Percentiles rank a stretch among this genome's conserved stretches.
These are phyloP conservation scores for Synanceia verrucosa DNA, from an alignment of 2,797 vertebrate species.

Conservation along the genomic window DNA sequence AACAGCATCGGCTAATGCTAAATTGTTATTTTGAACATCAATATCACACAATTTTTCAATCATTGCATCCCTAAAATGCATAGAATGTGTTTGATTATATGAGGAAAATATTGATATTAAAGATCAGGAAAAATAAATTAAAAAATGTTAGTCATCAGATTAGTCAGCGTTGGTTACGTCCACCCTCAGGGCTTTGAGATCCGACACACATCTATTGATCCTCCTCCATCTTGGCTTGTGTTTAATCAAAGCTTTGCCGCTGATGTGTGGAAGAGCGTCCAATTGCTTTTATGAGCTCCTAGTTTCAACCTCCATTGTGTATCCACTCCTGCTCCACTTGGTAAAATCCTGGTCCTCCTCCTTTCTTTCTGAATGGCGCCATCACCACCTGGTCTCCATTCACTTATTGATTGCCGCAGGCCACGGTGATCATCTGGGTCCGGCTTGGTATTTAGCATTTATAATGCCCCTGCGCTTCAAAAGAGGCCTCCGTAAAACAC, in stretches of 20 bases:
- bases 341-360: constrained; percentile 58
- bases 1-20: no score
- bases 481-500: constrained; percentile 64
- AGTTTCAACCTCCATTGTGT: constrained; percentile 49
- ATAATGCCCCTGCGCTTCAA: constrained; percentile 69
- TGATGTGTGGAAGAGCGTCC: constrained; percentile 29
- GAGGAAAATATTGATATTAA: no score
- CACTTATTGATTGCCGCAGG: constrained; percentile 76
- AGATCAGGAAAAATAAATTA: not conserved
- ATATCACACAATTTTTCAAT: no score
- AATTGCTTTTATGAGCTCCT: constrained; percentile 65
- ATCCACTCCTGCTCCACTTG: constrained; percentile 46
- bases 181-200: constrained; percentile 27
- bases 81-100: no score
- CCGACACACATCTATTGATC: constrained; percentile 58
- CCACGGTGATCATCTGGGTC: constrained; percentile 77
- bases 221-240: constrained; percentile 31
- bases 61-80: no score
- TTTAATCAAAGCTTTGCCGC: constrained; percentile 63
- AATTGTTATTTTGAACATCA: no score
- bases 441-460: constrained; percentile 73
- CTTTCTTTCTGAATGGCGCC: constrained; percentile 60
- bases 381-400: constrained; percentile 80
- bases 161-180: not conserved
- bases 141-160: not conserved